Evolutionary conservation across 2,797 vertebrate species (phyloP).

Genomic region (Lutjanus campechanus): DNA sequence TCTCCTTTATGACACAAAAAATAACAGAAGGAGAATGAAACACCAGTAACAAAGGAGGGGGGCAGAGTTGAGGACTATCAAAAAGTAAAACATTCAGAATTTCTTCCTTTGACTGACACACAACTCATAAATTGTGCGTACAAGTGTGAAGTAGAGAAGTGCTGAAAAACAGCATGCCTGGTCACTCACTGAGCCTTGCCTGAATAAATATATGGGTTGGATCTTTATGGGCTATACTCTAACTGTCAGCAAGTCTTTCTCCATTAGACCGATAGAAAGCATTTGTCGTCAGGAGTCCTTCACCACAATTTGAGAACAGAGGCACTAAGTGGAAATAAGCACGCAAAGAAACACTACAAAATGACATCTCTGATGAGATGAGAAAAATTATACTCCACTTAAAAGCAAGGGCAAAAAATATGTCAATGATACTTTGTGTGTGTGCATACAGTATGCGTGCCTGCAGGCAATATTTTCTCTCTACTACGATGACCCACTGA

Average conservation of each 20-base stretch:
- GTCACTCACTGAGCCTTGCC: neutral
- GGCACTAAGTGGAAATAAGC: neutral
- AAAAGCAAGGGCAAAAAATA: slow-evolving; percentile 19
- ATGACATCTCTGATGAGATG: slow-evolving; percentile 15
- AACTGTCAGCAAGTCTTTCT: neutral
- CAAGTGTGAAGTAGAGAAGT: neutral
- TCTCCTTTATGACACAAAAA: neutral
- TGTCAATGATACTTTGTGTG: slow-evolving; percentile 5
- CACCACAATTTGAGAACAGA: neutral
- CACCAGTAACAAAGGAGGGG: neutral
- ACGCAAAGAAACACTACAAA: neutral
- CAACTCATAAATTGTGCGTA: neutral
- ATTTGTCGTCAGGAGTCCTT: slow-evolving; percentile 8
- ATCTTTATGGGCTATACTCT: neutral
- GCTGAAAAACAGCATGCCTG: neutral
- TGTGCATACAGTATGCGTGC: neutral
- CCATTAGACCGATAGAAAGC: neutral
- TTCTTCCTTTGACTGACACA: neutral
- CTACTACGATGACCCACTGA: slow-evolving; percentile 65
- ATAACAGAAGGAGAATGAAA: neutral
- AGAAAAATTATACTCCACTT: neutral
- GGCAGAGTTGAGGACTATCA: neutral
- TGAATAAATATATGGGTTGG: neutral
- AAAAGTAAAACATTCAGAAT: neutral
- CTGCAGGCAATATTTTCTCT: slow-evolving; percentile 40